Base-by-base conservation (phyloP, 2,888 invertebrate species). In the Tachystola acroxantha region DNA sequence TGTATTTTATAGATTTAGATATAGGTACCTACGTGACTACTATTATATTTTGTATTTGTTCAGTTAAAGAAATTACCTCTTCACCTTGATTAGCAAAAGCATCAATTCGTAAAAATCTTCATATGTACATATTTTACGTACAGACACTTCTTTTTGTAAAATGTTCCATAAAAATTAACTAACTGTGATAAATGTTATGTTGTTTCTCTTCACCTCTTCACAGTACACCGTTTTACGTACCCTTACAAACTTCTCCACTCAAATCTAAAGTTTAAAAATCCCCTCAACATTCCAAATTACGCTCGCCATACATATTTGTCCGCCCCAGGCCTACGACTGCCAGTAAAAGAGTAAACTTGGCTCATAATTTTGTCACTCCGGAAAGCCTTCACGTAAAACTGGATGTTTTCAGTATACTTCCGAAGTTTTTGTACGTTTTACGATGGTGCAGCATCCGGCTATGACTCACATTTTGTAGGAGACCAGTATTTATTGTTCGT, bases 351-450 rank as follows among this genome's bases (percentile, higher is more conserved):
- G 57, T 59, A 58, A 77, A 78, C 68, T 80, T 76, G 54, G 46
- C 63, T 66, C 77, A 74, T 79, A 80, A 79, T 64, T 78, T 66
- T 63, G 60, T 53, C 64, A 51, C 53, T 43, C 50, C 60, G 69
- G 69, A 70, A 76, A 68, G 64, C 67, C 68, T 75, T 70, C 62
- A 61, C 69, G 71, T 71, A 63, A 58, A 67, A 67, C 69, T 64
- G 50, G 55, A 68, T 69, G 73, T 72, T 69, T 70, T 67, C 62
- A 50, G 48, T 43, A 48, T 63, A 70, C 60, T 68, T 63, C 46
- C 38, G 42, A 45, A 59, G 59, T 67, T 72, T 75, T 68, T 70
- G 61, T 64, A 60, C 59, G 55, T 58, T 73, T 65, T 63, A 62
- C 53, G 60, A 60, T 39, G 45, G 34, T 40, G 53, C 40, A 42